Base-by-base conservation (phyloP, 1,140 invertebrate genomes). In the Orussus abietinus region DNA sequence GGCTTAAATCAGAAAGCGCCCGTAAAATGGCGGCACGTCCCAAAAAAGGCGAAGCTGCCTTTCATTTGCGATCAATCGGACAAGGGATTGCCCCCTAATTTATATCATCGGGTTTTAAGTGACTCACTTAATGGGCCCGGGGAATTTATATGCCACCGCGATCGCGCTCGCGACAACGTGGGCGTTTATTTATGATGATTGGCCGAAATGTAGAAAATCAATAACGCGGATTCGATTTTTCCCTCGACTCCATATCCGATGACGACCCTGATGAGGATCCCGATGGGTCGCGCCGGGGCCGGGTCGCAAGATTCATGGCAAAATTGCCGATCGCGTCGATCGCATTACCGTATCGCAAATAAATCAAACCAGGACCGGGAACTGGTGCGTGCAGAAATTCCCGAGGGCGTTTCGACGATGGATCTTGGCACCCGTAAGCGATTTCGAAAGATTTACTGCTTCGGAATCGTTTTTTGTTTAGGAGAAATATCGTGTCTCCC, bases 151-250 rank as follows among this genome's bases (percentile, higher is more conserved):
- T 45, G 40, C 37, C 35, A 30, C 38, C 35, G 30, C 41, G 13
- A n/a, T n/a, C n/a, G n/a, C n/a, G n/a, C n/a, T 35, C 26, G 11
- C 19, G 17, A 20, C 12, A n/a, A 42, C 19, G 57, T 60, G 53
- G 55, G 57, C 55, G 57, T 51, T 58, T 53, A 51, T 60, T 58
- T 58, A 60, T 40, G 55, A 28, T 36, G 44, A 47, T 41, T 47
- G 44, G 38, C 28, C 19, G 12, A 35, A 45, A 42, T n/a, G n/a
- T n/a, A n/a, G n/a, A n/a, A n/a, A n/a, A n/a, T n/a, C n/a, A n/a
- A n/a, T n/a, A n/a, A n/a, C n/a, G n/a, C n/a, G n/a, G n/a, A n/a
- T n/a, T n/a, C n/a, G n/a, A n/a, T n/a, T n/a, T n/a, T n/a, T n/a
- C n/a, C n/a, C 12, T 35, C 21, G 18, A 13, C 17, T 28, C 51